Evolutionary conservation across 2,888 invertebrate species (phyloP).

Genomic region (Macropis europaea): DNA sequence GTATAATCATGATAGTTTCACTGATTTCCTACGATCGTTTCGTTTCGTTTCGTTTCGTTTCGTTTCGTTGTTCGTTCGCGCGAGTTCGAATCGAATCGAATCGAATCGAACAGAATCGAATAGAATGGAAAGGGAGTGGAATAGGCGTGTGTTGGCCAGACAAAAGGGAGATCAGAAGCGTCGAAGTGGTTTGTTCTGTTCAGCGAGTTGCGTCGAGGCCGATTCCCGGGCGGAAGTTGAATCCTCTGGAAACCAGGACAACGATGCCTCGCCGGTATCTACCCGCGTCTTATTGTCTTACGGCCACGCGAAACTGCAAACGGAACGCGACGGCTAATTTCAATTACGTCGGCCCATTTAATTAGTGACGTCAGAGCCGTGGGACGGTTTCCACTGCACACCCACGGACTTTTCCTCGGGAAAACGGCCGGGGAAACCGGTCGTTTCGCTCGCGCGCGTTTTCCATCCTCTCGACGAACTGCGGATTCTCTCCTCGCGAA

Average conservation of each 20-base stretch:
- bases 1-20: too few relatives aligned
- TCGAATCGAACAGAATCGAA: too few relatives aligned
- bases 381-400: constrained; percentile 1
- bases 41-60: too few relatives aligned
- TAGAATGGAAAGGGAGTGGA: too few relatives aligned
- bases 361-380: constrained; percentile 36
- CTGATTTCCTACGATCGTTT: too few relatives aligned
- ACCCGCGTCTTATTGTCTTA: constrained; percentile 41
- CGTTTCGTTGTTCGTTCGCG: too few relatives aligned
- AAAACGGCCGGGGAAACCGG: background rate
- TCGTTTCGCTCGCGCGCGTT: background rate
- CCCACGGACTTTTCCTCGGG: background rate
- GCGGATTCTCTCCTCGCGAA: background rate
- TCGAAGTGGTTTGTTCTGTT: too few relatives aligned
- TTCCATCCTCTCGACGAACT: background rate
- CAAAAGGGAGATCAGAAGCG: too few relatives aligned
- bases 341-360: constrained; percentile 41
- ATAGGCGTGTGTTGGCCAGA: too few relatives aligned
- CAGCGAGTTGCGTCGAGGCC: background rate
- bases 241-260: constrained; percentile 55
- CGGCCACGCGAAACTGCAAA: constrained; percentile 33
- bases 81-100: too few relatives aligned
- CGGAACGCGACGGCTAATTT: constrained; percentile 34
- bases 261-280: constrained; percentile 22
- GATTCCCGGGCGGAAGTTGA: constrained; percentile 50